Evolutionary conservation across 2,888 invertebrate genomes (phyloP).

Genomic region (Escarpia spicata): DNA sequence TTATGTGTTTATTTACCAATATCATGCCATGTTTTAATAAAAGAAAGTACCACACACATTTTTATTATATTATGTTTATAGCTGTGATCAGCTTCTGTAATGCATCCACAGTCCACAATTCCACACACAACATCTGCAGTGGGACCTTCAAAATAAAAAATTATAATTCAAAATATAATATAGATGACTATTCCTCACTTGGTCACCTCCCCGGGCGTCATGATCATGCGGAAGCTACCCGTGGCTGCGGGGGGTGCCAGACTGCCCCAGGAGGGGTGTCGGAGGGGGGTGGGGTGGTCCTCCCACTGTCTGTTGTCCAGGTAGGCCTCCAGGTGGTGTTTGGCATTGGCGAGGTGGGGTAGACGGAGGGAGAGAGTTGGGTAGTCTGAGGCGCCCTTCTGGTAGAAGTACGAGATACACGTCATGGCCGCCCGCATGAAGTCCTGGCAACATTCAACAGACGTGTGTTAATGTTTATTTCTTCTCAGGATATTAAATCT

Average conservation of each 20-base stretch:
- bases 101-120: too few species aligned
- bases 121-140: too few species aligned
- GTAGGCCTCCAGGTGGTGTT: slow-evolving; percentile 62
- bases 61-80: too few species aligned
- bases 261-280: background rate
- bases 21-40: too few species aligned
- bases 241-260: background rate
- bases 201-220: slow-evolving; percentile 55
- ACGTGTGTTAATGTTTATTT: background rate
- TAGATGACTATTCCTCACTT: slow-evolving; percentile 47
- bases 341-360: slow-evolving; percentile 58
- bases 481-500: too few species aligned
- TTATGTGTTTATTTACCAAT: too few species aligned
- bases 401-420: slow-evolving; percentile 63
- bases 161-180: too few species aligned
- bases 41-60: too few species aligned
- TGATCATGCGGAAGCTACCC: slow-evolving; percentile 64
- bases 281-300: background rate
- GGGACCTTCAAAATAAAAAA: too few species aligned
- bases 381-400: slow-evolving; percentile 60
- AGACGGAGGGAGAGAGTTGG: slow-evolving; percentile 53
- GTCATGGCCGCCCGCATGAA: slow-evolving; percentile 66
- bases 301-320: slow-evolving; percentile 49
- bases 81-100: too few species aligned
- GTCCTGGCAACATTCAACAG: slow-evolving; percentile 52